Conservation (phyloP, 2,797 vertebrate species). For the Gambelia wislizenii region DNA sequence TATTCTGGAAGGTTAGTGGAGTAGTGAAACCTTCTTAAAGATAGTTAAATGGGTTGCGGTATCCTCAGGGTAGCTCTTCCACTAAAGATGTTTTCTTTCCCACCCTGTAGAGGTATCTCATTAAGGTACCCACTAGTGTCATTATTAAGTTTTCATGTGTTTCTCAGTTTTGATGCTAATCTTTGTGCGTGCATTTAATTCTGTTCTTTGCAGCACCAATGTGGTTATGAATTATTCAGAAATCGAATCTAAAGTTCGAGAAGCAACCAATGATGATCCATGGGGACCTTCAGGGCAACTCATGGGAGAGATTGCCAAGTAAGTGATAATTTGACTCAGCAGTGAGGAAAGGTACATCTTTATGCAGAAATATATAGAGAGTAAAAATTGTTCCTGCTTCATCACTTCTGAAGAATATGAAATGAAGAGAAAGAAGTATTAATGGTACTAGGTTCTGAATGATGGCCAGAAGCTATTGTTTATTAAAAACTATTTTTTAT, state of each 20-base stretch:
- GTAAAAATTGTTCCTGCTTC: conserved; percentile 63
- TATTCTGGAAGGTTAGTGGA: conserved; percentile 77
- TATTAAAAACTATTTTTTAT: conserved; percentile 8
- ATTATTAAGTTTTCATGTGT: conserved; percentile 87
- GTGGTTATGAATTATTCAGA: conserved; percentile 99
- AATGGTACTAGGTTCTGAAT: background rate
- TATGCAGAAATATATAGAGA: conserved; percentile 55
- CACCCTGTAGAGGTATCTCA: conserved; percentile 79
- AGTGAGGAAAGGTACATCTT: conserved; percentile 76
- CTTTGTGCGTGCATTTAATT: conserved; percentile 78
- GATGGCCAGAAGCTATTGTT: conserved; percentile 22
- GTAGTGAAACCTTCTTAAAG: conserved; percentile 77
- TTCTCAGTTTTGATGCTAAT: conserved; percentile 86
- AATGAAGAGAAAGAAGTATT: conserved; percentile 25
- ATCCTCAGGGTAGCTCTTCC: conserved; percentile 76
- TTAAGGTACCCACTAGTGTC: conserved; percentile 80
- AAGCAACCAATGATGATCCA: conserved; percentile 98
- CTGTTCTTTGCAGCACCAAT: conserved; percentile 89
- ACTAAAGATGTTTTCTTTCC: conserved; percentile 76
- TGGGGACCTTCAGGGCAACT: conserved; percentile 98
- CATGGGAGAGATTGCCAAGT: conserved; percentile 98
- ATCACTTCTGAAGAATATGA: conserved; percentile 42
- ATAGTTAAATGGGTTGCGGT: conserved; percentile 75
- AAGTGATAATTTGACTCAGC: conserved; percentile 85
- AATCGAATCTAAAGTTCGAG: conserved; percentile 98